Evolutionary conservation across 2,797 vertebrate species (phyloP).

Genomic region (Ctenochaetus hawaiiensis): DNA sequence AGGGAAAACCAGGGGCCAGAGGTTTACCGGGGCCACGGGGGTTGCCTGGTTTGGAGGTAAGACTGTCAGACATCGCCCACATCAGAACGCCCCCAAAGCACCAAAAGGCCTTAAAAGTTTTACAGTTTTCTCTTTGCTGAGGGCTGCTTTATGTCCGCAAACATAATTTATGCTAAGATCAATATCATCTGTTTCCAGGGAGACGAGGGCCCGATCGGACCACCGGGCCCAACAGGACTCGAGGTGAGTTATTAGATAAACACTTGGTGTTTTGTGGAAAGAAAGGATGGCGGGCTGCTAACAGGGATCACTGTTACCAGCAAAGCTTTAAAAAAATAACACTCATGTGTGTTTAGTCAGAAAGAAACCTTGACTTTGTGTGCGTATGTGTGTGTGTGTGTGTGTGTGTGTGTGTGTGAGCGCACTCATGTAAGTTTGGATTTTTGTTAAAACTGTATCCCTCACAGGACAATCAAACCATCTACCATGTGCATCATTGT

Average conservation of each 20-base stretch:
- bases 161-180: conserved; percentile 53
- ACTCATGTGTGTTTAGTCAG: conserved; percentile 4
- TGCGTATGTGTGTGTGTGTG: too few relatives aligned
- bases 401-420: conserved; percentile 1
- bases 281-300: conserved; percentile 4
- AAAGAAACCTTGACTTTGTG: background rate
- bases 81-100: conserved; percentile 26
- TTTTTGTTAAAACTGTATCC: conserved; percentile 38
- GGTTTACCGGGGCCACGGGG: conserved; percentile 96
- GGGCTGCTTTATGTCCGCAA: conserved; percentile 39
- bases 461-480: conserved; percentile 24
- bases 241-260: conserved; percentile 88
- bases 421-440: conserved; percentile 1
- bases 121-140: conserved; percentile 30
- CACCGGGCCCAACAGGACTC: conserved; percentile 90
- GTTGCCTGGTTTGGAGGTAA: conserved; percentile 93
- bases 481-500: conserved; percentile 29
- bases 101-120: conserved; percentile 44
- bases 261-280: conserved; percentile 18
- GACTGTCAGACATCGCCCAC: conserved; percentile 17
- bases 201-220: conserved; percentile 94
- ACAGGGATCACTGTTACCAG: conserved; percentile 2
- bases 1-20: conserved; percentile 94
- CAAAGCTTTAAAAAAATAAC: conserved; percentile 10
- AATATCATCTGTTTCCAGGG: conserved; percentile 86